Conservation (phyloP, 2,113 vertebrate species). For the Nematolebias whitei region DNA sequence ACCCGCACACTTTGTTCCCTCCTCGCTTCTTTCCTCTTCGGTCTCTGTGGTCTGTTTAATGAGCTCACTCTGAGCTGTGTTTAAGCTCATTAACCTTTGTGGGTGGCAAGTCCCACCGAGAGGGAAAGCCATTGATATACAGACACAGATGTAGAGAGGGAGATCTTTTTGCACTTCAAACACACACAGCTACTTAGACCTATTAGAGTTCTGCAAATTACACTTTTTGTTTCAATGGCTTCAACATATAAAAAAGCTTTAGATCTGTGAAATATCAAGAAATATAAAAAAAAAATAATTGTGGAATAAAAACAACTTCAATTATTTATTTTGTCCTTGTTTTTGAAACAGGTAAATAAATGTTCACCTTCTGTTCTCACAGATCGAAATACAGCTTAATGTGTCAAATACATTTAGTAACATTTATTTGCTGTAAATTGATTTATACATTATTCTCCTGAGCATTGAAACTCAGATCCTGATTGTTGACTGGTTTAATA, state of each 20-base stretch:
- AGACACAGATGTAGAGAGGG: slow-evolving; percentile 44
- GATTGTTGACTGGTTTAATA: too few species aligned
- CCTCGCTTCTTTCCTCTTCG: slow-evolving; percentile 40
- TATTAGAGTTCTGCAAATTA: slow-evolving; percentile 31
- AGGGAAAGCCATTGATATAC: slow-evolving; percentile 63
- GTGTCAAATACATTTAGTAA: background rate
- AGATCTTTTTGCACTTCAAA: slow-evolving; percentile 42
- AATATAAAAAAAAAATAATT: background rate
- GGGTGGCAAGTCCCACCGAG: slow-evolving; percentile 75
- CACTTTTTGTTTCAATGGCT: slow-evolving; percentile 5
- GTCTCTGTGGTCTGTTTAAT: slow-evolving; percentile 82
- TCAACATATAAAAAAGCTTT: background rate
- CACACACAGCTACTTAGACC: slow-evolving; percentile 24
- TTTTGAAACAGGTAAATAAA: background rate
- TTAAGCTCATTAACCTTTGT: slow-evolving; percentile 91
- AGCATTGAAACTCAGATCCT: background rate
- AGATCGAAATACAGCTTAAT: background rate
- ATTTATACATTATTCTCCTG: background rate
- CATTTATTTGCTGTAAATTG: background rate
- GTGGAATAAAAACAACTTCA: background rate
- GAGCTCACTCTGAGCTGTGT: slow-evolving; percentile 88
- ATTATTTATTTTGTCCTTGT: background rate
- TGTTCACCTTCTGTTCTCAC: background rate
- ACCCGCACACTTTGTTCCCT: slow-evolving; percentile 32
- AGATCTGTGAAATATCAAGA: background rate